phyloP scores from a whole-genome alignment of 2,888 invertebrate genomes.

The Pecten maximus region DNA sequence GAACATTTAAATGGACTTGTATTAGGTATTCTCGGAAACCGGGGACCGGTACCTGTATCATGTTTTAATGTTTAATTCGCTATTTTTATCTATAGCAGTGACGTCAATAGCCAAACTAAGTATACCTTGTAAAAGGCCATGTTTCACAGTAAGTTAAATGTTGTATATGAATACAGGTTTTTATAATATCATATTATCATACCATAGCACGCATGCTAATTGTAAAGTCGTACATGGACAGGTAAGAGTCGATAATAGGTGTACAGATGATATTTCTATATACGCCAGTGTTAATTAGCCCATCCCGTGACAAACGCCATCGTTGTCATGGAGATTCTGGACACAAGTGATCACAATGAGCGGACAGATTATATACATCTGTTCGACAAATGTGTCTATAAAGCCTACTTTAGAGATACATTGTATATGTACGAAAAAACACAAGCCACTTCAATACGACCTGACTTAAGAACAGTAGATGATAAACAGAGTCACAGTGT shows the following conservation, averaged over 20 bases:
- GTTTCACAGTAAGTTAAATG: neutral
- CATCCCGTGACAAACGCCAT: neutral
- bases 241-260: neutral
- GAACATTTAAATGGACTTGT: neutral
- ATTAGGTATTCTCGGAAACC: neutral
- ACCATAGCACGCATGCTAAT: neutral
- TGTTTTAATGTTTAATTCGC: neutral
- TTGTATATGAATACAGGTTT: neutral
- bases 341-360: neutral
- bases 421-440: no score
- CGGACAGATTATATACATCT: neutral
- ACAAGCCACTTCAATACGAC: no score
- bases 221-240: neutral
- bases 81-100: neutral
- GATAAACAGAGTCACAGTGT: no score
- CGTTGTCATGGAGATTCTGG: neutral
- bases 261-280: neutral
- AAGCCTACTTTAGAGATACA: no score
- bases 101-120: neutral
- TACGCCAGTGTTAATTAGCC: neutral
- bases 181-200: neutral
- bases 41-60: neutral
- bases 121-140: neutral
- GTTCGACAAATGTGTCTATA: neutral
- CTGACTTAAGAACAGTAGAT: no score